Evolutionary conservation across 2,113 vertebrate species (phyloP), one percentile per base, ranked within the genome.

Genomic region (Xyliphius kryptos): DNA sequence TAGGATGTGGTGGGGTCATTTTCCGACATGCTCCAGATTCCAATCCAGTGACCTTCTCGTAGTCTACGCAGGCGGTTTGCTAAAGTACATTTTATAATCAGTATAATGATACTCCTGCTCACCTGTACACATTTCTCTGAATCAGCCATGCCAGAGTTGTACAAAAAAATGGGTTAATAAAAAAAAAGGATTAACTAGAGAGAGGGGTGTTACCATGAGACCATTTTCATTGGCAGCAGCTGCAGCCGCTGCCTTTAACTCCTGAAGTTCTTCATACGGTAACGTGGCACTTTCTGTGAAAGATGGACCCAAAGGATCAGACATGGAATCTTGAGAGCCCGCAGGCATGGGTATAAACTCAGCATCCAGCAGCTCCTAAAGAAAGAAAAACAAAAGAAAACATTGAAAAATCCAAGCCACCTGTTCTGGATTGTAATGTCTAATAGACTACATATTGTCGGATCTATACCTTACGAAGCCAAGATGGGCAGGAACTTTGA

Each of bases 321-420:
- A 74, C 40, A 53, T 68, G 55, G 63, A 78, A 9, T 46, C 69
- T 13, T 70, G 67, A 0, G 76, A 78, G n/a, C 62, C 89, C 1
- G 87, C 80, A 20, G 93, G 93, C 81, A 99, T 93, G 1, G 96
- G 94, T 73, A 99, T 99, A 80, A 91, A 95, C 74, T 99, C 96
- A 19, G 95, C 94, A 1, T 98, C 91, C 70, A 92, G 90, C 26
- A 97, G 85, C 81, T 99, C 96, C 96, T 99, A 71, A n/a, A n/a
- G n/a, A n/a, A 58, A 54, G 10, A 71, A 2, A 1, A 3, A 57
- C 59, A n/a, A n/a, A n/a, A n/a, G n/a, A n/a, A n/a, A n/a, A n/a
- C n/a, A n/a, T n/a, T n/a, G n/a, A n/a, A n/a, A n/a, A n/a, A n/a
- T n/a, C n/a, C n/a, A n/a, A n/a, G n/a, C n/a, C n/a, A n/a, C n/a